Conservation (phyloP, 2,888 invertebrate species). For the Rhagophthalmus giganteus region DNA sequence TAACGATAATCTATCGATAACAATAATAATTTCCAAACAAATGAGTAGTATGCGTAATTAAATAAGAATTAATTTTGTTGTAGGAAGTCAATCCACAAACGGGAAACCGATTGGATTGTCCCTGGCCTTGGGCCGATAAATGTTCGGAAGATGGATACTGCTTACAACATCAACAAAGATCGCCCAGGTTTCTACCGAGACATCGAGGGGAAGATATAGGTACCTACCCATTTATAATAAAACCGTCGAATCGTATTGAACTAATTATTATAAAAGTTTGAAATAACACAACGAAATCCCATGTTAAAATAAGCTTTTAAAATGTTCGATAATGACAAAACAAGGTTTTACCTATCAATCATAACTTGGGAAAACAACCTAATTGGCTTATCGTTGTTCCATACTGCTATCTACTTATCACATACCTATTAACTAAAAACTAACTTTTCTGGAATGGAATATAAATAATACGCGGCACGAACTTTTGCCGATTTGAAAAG, state of each 20-base stretch:
- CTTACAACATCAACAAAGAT: slow-evolving; percentile 52
- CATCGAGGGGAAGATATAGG: slow-evolving; percentile 49
- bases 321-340: neutral
- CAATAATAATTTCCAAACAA: neutral
- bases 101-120: slow-evolving; percentile 65
- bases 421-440: too few species aligned
- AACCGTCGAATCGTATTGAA: neutral
- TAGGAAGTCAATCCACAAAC: slow-evolving; percentile 66
- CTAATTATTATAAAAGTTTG: too few species aligned
- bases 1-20: too few species aligned
- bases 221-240: slow-evolving; percentile 32
- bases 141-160: slow-evolving; percentile 53
- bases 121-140: slow-evolving; percentile 58
- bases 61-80: slow-evolving; percentile 17
- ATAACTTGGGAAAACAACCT: too few species aligned
- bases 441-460: too few species aligned
- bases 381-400: too few species aligned
- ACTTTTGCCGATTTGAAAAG: too few species aligned
- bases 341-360: too few species aligned
- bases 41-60: neutral
- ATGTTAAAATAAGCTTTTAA: too few species aligned
- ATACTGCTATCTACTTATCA: too few species aligned
- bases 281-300: too few species aligned
- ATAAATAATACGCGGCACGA: too few species aligned
- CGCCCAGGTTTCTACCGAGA: slow-evolving; percentile 56